Base-by-base conservation (phyloP, 2,888 invertebrate genomes). In the Embidobia sp. region DNA sequence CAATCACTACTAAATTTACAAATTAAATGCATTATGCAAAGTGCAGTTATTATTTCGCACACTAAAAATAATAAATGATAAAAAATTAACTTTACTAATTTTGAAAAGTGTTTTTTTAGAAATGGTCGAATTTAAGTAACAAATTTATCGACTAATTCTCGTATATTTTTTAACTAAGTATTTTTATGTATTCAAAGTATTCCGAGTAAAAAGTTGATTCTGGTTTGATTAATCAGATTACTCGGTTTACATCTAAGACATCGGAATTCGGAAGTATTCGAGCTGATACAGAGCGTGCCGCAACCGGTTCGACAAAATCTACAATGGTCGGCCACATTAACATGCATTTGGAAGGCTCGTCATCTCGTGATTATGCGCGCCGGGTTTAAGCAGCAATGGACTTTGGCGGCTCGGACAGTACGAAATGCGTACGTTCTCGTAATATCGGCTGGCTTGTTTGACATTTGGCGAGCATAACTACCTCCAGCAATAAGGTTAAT, bases 401-500 rank as follows among this genome's bases (percentile, higher is more conserved):
- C 77, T 74, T 64, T 51, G 59, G 31, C 59, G 42, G 44, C 46
- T 51, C 55, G 64, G 64, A 51, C 63, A 51, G 59, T 59, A 64
- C 66, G 64, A 53, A 48, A 55, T 53, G 74, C 72, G 64, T 79
- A 72, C 74, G 79, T 77, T 74, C 80, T 70, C 75, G 78, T 79
- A 81, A 80, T 80, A 79, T 69, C 51, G 76, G 75, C 77, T 66
- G 59, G 78, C 80, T 80, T 76, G 79, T 80, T 83, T 85, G 84
- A 85, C 84, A 84, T 84, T 84, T 83, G 82, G 80, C 83, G 77
- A 82, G 79, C 82, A 81, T 82, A 84, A 84, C 84, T 80, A 82
- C 79, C 78, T 74, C 77, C 80, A 78, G 83, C 85, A 85, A 86
- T 87, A 84, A 85, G 85, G 85, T 86, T 86, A 85, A 87, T 87